phyloP scores from a whole-genome alignment of 1,140 invertebrate genomes.

The Dryas iulia region DNA sequence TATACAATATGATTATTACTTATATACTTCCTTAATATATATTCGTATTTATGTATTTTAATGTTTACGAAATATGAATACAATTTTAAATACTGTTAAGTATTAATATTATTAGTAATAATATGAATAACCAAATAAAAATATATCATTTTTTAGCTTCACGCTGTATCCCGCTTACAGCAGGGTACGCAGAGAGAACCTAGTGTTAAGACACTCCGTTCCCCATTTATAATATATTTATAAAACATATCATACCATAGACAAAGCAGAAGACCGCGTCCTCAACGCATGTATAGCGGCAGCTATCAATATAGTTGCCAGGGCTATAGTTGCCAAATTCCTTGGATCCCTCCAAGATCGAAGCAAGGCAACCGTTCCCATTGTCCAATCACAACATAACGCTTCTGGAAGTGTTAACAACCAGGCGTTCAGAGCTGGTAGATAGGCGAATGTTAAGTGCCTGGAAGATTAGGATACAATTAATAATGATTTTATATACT shows the following conservation, averaged over 20 bases:
- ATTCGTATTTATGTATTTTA: too few relatives aligned
- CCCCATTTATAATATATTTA: slow-evolving; percentile 2
- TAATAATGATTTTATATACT: neutral
- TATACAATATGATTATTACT: too few relatives aligned
- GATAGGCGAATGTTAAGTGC: slow-evolving; percentile 96
- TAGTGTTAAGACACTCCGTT: too few relatives aligned
- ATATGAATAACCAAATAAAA: neutral
- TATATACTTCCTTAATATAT: too few relatives aligned
- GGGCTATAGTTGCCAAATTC: slow-evolving; percentile 90
- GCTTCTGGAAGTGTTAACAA: slow-evolving; percentile 93
- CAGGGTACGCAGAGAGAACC: too few relatives aligned
- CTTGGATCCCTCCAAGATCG: slow-evolving; percentile 89
- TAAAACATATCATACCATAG: slow-evolving; percentile 85
- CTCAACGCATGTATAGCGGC: slow-evolving; percentile 85
- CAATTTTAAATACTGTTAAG: too few relatives aligned
- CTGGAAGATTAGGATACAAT: slow-evolving; percentile 68
- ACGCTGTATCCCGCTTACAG: too few relatives aligned
- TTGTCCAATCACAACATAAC: slow-evolving; percentile 99
- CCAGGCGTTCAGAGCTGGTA: slow-evolving; percentile 95
- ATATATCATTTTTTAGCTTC: too few relatives aligned
- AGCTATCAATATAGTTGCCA: slow-evolving; percentile 84
- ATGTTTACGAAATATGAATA: too few relatives aligned
- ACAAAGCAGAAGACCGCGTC: slow-evolving; percentile 86
- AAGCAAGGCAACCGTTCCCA: slow-evolving; percentile 96
- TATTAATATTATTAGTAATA: too few relatives aligned